Percentiles rank a stretch among this genome's conserved stretches.
Conservation (phyloP, 1,140 invertebrate genomes). For the Musca domestica region DNA sequence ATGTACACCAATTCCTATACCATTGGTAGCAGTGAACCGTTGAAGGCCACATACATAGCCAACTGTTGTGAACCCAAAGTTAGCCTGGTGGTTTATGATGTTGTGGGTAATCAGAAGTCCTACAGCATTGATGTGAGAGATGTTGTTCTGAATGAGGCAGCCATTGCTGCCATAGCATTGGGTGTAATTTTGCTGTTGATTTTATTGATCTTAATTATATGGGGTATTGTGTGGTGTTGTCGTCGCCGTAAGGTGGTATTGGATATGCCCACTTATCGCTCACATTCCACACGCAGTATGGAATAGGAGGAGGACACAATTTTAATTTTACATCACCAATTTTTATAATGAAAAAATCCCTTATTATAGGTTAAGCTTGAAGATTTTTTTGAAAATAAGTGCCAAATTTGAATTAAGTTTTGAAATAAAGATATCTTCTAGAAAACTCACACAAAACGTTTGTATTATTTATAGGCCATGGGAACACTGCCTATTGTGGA, state of each 20-base stretch:
- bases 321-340: too few relatives aligned
- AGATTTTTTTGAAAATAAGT: too few relatives aligned
- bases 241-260: constrained; percentile 55
- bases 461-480: too few relatives aligned
- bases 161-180: constrained; percentile 59
- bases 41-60: constrained; percentile 61
- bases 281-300: constrained; percentile 50
- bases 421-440: too few relatives aligned
- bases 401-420: not conserved
- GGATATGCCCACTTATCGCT: constrained; percentile 58
- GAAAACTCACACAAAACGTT: too few relatives aligned
- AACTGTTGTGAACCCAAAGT: constrained; percentile 63
- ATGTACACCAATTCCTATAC: constrained; percentile 56
- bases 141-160: constrained; percentile 50
- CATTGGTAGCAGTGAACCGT: constrained; percentile 59
- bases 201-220: constrained; percentile 55
- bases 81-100: constrained; percentile 60
- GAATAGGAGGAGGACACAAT: constrained; percentile 31
- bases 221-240: constrained; percentile 58
- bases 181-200: constrained; percentile 57
- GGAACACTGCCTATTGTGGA: too few relatives aligned
- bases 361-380: too few relatives aligned
- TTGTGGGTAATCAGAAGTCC: constrained; percentile 59
- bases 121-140: constrained; percentile 60
- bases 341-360: too few relatives aligned